Conservation (phyloP, 2,888 invertebrate genomes). For the Chrysolina americana region DNA sequence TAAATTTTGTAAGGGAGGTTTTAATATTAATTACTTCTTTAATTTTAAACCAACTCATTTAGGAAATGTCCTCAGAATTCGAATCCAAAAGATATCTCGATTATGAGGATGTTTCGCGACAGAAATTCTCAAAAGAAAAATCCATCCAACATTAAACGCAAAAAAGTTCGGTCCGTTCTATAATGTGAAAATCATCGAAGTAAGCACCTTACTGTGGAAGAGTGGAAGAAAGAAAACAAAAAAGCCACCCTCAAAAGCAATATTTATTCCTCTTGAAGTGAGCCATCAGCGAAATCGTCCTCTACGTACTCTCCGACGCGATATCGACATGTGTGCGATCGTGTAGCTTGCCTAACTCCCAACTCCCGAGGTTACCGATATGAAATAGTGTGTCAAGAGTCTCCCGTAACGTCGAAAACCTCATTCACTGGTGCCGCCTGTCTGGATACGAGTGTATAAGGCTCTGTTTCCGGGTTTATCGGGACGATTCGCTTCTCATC, state of each 20-base stretch:
- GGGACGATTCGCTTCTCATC: neutral
- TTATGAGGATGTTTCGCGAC: too few relatives aligned
- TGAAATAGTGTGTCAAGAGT: neutral
- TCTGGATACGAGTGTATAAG: neutral
- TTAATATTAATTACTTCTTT: too few relatives aligned
- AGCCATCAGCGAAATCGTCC: neutral
- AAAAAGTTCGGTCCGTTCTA: too few relatives aligned
- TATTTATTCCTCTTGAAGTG: neutral
- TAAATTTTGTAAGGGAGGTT: too few relatives aligned
- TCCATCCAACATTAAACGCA: too few relatives aligned
- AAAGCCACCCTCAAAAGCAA: neutral
- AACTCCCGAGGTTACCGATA: neutral
- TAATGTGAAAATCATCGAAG: too few relatives aligned
- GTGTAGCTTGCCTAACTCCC: neutral
- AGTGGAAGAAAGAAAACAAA: neutral
- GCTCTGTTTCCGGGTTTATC: neutral
- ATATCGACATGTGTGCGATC: slow-evolving; percentile 1
- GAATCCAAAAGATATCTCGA: too few relatives aligned
- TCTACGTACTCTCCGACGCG: neutral
- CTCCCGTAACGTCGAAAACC: neutral
- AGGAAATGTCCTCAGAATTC: too few relatives aligned
- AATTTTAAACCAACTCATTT: too few relatives aligned
- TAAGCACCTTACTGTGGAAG: too few relatives aligned
- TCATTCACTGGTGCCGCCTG: neutral
- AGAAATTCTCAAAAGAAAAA: too few relatives aligned